Base-by-base conservation (phyloP, 1,140 invertebrate genomes). In the Zelostemma sp. region DNA sequence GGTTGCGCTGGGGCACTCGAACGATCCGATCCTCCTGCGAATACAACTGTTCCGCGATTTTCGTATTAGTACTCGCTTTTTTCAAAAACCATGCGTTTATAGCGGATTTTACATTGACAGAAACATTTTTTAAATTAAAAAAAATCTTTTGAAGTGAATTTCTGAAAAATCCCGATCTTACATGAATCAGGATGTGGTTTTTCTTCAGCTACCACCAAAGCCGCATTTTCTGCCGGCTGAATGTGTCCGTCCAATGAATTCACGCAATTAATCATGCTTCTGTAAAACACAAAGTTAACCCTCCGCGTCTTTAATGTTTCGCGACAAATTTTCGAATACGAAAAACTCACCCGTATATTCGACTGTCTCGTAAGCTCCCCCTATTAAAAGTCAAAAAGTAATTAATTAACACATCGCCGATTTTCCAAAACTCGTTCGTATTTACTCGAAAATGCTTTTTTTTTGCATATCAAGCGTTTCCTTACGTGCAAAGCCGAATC, bases 231-330 rank as follows among this genome's bases (percentile, higher is more conserved):
- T 68, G 90, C 89, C 69, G 89, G 90, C 66, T 90, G 90, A 81
- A 92, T 87, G 86, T 91, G 91, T 82, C 91, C 90, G 84, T 93
- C 92, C 86, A 93, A 88, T 63, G 91, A 89, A 88, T 93, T 93
- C 82, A 93, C 91, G 88, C 92, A 93, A 89, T 93, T 93, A 88
- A 93, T 88, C 91, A 93, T 93, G 88, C 92, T 93, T 88, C 91
- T 92, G 88, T 48, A 87, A 90, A 91, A 90, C 1, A 1, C 5
- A 35, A 35, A 35, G 2, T 9, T n/a, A n/a, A 35, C 11, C 11
- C 11, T 35, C 8, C 25, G 25, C 25, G 3, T 28, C 25, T 28
- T 28, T 8, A 28, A 28, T 28, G n/a, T n/a, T n/a, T n/a, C n/a
- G n/a, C n/a, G n/a, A n/a, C n/a, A n/a, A n/a, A n/a, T n/a, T n/a